A percentile compares a stretch with the other conserved stretches of the same genome.
These are phyloP conservation scores for Sphinx pinastri DNA, from an alignment of 2,888 invertebrate genomes.

Conservation along the genomic window DNA sequence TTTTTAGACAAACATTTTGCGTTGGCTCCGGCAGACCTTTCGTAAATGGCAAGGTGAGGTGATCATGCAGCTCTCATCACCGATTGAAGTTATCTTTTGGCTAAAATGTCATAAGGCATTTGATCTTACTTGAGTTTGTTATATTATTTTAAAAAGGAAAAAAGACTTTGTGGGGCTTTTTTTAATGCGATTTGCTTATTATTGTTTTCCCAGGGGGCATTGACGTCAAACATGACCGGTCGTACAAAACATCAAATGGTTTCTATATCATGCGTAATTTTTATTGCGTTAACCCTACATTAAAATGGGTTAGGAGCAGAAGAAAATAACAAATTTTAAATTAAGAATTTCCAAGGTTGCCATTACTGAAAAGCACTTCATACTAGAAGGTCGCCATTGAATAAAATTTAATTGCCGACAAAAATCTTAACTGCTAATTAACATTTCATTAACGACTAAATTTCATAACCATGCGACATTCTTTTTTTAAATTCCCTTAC, in stretches of 20 bases:
- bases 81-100: not conserved
- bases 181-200: too few relatives aligned
- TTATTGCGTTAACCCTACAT: too few relatives aligned
- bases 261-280: too few relatives aligned
- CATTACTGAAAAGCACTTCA: not conserved
- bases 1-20: not conserved
- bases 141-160: not conserved
- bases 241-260: too few relatives aligned
- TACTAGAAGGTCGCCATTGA: not conserved
- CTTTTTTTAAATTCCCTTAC: not conserved
- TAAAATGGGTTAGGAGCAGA: too few relatives aligned
- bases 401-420: not conserved
- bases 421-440: slow-evolving; percentile 3
- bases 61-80: not conserved
- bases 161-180: not conserved
- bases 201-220: too few relatives aligned
- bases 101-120: not conserved
- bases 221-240: too few relatives aligned
- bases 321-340: too few relatives aligned
- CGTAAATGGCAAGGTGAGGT: slow-evolving; percentile 44
- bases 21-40: slow-evolving; percentile 35
- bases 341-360: not conserved
- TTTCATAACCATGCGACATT: not conserved
- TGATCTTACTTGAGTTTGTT: not conserved
- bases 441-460: not conserved